Percentiles rank a stretch among this genome's conserved stretches.
These are phyloP conservation scores for Ctenoplectra terminalis DNA, from an alignment of 1,140 invertebrate species.

Conservation along the genomic window DNA sequence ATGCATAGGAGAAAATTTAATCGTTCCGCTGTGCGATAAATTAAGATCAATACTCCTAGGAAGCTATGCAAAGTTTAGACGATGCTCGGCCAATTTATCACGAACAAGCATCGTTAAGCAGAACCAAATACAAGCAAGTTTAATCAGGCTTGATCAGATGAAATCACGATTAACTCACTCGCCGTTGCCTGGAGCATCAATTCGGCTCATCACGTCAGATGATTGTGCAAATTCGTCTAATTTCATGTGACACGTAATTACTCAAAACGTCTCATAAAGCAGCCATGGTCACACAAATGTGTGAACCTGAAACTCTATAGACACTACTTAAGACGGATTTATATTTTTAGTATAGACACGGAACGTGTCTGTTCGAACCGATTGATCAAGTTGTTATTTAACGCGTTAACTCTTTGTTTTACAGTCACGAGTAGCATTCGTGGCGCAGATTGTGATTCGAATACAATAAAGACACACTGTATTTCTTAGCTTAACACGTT, in stretches of 20 bases:
- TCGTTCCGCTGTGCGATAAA: conserved; percentile 4
- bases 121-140: conserved; percentile 28
- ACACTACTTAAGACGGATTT: no score
- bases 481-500: no score
- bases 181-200: conserved; percentile 7
- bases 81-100: conserved; percentile 30
- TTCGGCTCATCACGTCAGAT: conserved; percentile 19
- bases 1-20: no score
- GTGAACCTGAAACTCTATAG: no score
- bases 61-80: conserved; percentile 8
- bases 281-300: background rate
- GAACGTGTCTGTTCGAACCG: no score
- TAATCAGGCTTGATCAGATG: conserved; percentile 36
- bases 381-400: no score
- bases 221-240: conserved; percentile 24
- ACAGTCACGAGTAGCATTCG: no score
- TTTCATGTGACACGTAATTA: conserved; percentile 10
- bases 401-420: no score
- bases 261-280: conserved; percentile 3
- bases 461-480: no score
- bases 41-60: background rate
- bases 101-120: conserved; percentile 24
- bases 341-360: no score
- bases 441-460: no score
- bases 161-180: conserved; percentile 42